Evolutionary conservation across 1,140 invertebrate genomes (phyloP).

Genomic region (Sitobion miscanthi): DNA sequence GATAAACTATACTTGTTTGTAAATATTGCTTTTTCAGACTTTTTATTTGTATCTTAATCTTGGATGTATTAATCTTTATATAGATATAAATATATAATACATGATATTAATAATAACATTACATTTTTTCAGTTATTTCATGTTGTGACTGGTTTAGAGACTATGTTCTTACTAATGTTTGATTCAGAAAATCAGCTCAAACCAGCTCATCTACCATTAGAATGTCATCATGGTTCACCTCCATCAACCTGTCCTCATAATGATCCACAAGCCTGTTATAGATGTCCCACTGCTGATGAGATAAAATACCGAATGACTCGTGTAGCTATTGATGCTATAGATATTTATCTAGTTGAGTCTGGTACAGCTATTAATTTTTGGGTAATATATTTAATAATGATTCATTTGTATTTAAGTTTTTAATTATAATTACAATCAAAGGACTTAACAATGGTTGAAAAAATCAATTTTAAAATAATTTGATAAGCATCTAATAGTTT

Average conservation of each 20-base stretch:
- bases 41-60: background rate
- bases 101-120: slow-evolving; percentile 41
- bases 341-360: slow-evolving; percentile 88
- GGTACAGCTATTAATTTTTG: slow-evolving; percentile 86
- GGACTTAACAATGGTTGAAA: too few species aligned
- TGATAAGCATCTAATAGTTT: too few species aligned
- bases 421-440: background rate
- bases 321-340: slow-evolving; percentile 87
- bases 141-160: slow-evolving; percentile 85
- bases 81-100: background rate
- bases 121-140: slow-evolving; percentile 72
- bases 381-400: slow-evolving; percentile 64
- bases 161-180: slow-evolving; percentile 82
- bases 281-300: slow-evolving; percentile 85
- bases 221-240: slow-evolving; percentile 86
- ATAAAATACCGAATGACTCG: slow-evolving; percentile 95
- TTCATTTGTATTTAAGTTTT: background rate
- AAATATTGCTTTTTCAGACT: background rate
- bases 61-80: background rate
- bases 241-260: slow-evolving; percentile 78
- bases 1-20: background rate
- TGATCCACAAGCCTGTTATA: slow-evolving; percentile 68
- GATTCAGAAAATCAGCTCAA: slow-evolving; percentile 89
- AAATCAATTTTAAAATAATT: too few species aligned
- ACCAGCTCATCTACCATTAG: slow-evolving; percentile 75